Evolutionary conservation across 2,797 vertebrate species (phyloP).

Genomic region (Fistularia commersonii): DNA sequence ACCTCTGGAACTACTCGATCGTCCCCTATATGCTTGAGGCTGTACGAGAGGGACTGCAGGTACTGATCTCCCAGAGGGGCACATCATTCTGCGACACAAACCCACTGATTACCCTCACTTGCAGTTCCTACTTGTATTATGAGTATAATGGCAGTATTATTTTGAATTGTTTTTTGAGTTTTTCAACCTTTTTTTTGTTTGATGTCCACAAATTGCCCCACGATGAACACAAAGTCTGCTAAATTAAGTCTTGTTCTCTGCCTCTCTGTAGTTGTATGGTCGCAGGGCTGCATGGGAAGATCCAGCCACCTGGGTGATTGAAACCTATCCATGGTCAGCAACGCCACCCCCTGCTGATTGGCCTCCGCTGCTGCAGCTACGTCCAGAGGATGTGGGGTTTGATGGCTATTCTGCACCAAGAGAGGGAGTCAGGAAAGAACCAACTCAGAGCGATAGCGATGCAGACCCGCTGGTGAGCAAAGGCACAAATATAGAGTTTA

Average conservation of each 20-base stretch:
- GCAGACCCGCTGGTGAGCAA: slow-evolving; percentile 92
- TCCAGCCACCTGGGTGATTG: slow-evolving; percentile 94
- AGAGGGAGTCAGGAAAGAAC: slow-evolving; percentile 87
- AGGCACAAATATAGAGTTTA: neutral
- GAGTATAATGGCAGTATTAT: too few species aligned
- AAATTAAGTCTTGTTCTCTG: neutral
- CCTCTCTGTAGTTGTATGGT: slow-evolving; percentile 82
- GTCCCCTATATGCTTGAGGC: slow-evolving; percentile 97
- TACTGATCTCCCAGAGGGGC: slow-evolving; percentile 47
- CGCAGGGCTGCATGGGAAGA: slow-evolving; percentile 93
- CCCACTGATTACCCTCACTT: neutral
- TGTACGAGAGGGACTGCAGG: slow-evolving; percentile 94
- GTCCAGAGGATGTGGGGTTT: slow-evolving; percentile 96
- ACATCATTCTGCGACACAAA: neutral
- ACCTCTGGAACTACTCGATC: slow-evolving; percentile 98
- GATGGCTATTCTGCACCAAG: slow-evolving; percentile 87
- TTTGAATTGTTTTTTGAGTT: too few species aligned
- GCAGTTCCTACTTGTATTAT: too few species aligned
- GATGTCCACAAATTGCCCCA: too few species aligned
- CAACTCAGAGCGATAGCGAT: slow-evolving; percentile 85
- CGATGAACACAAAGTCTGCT: neutral
- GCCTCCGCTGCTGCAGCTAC: slow-evolving; percentile 91
- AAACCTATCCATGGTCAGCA: slow-evolving; percentile 91
- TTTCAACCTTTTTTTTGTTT: too few species aligned
- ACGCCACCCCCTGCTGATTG: slow-evolving; percentile 86